Evolutionary conservation across 2,113 vertebrate species (phyloP).

Genomic region (Neolamprologus sp.): DNA sequence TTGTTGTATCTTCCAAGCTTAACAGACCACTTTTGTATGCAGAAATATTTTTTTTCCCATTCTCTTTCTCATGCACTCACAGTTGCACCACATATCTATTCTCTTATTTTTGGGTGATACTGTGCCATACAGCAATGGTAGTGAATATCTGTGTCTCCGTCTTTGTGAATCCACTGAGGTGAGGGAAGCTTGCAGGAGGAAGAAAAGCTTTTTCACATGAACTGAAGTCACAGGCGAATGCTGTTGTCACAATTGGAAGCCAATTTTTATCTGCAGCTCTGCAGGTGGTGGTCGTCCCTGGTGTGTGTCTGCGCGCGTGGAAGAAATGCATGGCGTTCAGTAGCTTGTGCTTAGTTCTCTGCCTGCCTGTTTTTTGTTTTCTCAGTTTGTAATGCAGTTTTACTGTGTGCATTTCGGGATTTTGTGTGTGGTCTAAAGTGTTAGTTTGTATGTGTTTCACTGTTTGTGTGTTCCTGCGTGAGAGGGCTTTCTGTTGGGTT

Average conservation of each 20-base stretch:
- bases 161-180: background rate
- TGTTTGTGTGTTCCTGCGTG: background rate
- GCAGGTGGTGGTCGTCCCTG: conserved; percentile 42
- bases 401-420: background rate
- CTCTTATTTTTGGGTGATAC: background rate
- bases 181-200: background rate
- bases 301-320: background rate
- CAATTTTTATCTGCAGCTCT: conserved; percentile 53
- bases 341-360: background rate
- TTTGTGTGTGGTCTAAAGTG: background rate
- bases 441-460: background rate
- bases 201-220: conserved; percentile 2
- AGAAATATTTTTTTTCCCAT: background rate
- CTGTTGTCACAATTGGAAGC: background rate
- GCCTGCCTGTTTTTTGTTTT: background rate
- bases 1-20: background rate
- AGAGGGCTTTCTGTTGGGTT: background rate
- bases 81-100: background rate
- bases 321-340: background rate
- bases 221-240: conserved; percentile 28
- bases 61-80: background rate
- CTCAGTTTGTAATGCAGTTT: background rate
- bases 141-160: background rate
- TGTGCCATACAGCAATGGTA: background rate
- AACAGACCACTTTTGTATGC: background rate